phyloP scores from a whole-genome alignment of 2,113 vertebrate genomes.

The Podilymbus podiceps region DNA sequence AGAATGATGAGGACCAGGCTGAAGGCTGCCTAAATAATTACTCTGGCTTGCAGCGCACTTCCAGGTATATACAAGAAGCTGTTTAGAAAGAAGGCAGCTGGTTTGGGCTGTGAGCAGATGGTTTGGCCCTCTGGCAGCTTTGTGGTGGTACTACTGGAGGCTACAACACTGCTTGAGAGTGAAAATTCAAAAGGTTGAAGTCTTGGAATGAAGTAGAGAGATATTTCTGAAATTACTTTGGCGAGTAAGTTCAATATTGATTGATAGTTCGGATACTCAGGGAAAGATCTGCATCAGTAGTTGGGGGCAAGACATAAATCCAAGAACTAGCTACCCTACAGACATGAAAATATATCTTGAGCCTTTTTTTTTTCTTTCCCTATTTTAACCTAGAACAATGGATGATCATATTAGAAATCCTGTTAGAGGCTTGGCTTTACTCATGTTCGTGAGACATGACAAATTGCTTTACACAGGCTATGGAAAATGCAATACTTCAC shows the following conservation, averaged over 20 bases:
- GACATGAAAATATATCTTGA: not conserved
- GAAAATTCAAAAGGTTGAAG: not conserved
- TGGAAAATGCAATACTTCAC: not conserved
- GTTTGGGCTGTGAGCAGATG: not conserved
- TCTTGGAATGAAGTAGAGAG: not conserved
- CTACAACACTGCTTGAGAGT: not conserved
- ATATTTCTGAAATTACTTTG: conserved; percentile 10
- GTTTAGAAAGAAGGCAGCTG: not conserved
- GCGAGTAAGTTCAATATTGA: not conserved
- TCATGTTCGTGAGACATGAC: not conserved
- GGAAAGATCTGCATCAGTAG: not conserved
- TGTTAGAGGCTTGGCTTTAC: not conserved
- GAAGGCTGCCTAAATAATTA: not conserved
- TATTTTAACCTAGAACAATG: not conserved
- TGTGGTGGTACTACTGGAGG: not conserved
- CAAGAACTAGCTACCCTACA: not conserved
- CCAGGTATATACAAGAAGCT: not conserved
- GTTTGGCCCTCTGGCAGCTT: not conserved
- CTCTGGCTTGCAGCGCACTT: not conserved
- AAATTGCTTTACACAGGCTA: not conserved
- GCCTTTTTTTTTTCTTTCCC: not conserved
- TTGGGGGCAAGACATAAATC: not conserved
- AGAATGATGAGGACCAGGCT: not conserved
- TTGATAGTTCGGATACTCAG: not conserved
- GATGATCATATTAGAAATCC: not conserved